Evolutionary conservation across 2,888 invertebrate species (phyloP).

Genomic region (Temnothorax rugatulus): DNA sequence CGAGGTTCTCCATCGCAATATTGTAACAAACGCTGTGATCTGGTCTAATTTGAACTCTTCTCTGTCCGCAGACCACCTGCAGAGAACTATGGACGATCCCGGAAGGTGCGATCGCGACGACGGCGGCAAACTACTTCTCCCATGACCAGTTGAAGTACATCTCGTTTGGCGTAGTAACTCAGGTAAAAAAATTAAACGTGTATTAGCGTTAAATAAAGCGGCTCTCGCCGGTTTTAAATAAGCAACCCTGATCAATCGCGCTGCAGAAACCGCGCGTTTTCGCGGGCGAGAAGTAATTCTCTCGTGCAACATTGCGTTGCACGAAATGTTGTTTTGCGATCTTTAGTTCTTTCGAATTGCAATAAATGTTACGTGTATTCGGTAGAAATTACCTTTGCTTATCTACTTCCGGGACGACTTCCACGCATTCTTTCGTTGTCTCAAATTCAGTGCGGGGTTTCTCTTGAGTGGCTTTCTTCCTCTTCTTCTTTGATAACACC

Average conservation of each 20-base stretch:
- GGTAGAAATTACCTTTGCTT: background rate
- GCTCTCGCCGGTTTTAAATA: background rate
- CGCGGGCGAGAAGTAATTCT: background rate
- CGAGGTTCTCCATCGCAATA: background rate
- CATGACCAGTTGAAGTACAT: slow-evolving; percentile 67
- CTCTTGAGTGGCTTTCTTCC: background rate
- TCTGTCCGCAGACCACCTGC: slow-evolving; percentile 72
- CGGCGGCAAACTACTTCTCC: slow-evolving; percentile 61
- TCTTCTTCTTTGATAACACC: too few species aligned
- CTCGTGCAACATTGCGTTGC: background rate
- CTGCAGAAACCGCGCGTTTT: background rate
- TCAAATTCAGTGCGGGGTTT: background rate
- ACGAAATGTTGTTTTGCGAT: background rate
- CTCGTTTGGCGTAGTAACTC: slow-evolving; percentile 60
- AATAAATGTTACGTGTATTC: background rate
- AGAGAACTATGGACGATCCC: slow-evolving; percentile 73
- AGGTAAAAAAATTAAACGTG: slow-evolving; percentile 66
- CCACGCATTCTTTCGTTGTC: background rate
- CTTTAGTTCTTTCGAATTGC: background rate
- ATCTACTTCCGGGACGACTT: background rate
- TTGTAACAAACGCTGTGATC: background rate
- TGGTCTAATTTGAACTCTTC: background rate
- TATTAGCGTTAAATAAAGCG: background rate
- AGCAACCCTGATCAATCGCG: background rate
- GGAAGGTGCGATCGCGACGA: slow-evolving; percentile 60